Base-by-base conservation (phyloP, 2,888 invertebrate species). In the Halictus ligatus region DNA sequence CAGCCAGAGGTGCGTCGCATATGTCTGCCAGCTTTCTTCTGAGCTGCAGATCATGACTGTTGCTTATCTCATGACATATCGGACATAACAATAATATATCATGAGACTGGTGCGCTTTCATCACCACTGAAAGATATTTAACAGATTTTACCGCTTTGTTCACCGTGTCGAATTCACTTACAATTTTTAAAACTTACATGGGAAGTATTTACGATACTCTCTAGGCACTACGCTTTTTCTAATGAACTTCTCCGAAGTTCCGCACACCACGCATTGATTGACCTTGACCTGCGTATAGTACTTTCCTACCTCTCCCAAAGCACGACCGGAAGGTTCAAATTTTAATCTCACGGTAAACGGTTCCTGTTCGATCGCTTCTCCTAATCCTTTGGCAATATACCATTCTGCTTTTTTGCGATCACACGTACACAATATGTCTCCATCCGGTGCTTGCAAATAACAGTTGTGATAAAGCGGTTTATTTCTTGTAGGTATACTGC, bases 261-360 rank as follows among this genome's bases (percentile, higher is more conserved):
- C 98, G 93, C 98, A 98, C 0, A 98, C 98, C 1, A 98, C 98
- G 93, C 98, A 98, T 71, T 96, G 96, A 95, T 98, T 98, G 86
- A 97, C 96, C 92, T 98, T 98, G 5, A 96, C 96, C 77, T 96
- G 96, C 85, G 97, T 96, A 93, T 98, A 98, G 95, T 97, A 98
- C 73, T 96, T 96, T n/a, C 97, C 97, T 46, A 96, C 97, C 87
- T 97, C 97, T 15, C 97, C 97, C 8, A 96, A 96, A 1, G 97
- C 97, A 0, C 98, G 96, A 0, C 97, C 97, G 3, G 97, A 96
- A 0, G 98, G 98, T 94, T 98, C 98, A 94, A 98, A 98, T 35
- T 96, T 96, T 2, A 98, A 95, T 21, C 97, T 96, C 0, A 98
- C 97, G 0, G 97, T 97, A 67, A 97, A 95, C 0, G 97, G 97